A percentile compares a stretch with the other conserved stretches of the same genome.
Evolutionary conservation across 2,113 vertebrate genomes (phyloP).

Genomic region (Paraplagusia blochii): DNA sequence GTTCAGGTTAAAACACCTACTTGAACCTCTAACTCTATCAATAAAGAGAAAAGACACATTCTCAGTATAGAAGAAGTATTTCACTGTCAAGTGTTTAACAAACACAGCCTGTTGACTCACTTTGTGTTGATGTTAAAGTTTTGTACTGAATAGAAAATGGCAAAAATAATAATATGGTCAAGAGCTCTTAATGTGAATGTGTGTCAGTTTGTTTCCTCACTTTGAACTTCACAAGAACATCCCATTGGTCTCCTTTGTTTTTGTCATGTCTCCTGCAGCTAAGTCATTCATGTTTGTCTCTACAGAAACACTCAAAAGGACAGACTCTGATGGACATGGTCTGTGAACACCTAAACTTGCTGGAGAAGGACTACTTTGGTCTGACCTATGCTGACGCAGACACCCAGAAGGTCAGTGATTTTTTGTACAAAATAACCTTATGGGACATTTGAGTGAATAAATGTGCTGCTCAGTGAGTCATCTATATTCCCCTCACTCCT

Average conservation of each 20-base stretch:
- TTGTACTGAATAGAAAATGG: constrained; percentile 5
- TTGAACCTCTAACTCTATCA: constrained; percentile 8
- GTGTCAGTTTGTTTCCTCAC: too few relatives aligned
- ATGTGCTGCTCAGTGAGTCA: constrained; percentile 12
- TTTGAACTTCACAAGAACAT: not conserved
- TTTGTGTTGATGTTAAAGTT: constrained; percentile 16
- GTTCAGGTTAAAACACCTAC: too few relatives aligned
- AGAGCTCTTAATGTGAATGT: not conserved
- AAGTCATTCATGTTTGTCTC: constrained; percentile 33
- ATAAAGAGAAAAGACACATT: not conserved
- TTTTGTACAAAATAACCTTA: constrained; percentile 9
- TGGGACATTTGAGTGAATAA: constrained; percentile 1
- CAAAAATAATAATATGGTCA: constrained; percentile 15
- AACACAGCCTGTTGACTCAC: constrained; percentile 8
- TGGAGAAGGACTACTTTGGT: constrained; percentile 98
- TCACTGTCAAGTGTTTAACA: constrained; percentile 25
- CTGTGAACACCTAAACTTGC: constrained; percentile 93
- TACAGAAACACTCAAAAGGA: constrained; percentile 90
- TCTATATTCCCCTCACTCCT: constrained; percentile 40
- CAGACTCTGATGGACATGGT: constrained; percentile 90
- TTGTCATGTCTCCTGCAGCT: constrained; percentile 8
- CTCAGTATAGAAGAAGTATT: constrained; percentile 11
- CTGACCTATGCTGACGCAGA: constrained; percentile 91
- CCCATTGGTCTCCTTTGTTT: not conserved
- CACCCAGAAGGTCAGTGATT: constrained; percentile 89